Conservation (phyloP, 2,113 vertebrate species). For the Desmodus rotundus region DNA sequence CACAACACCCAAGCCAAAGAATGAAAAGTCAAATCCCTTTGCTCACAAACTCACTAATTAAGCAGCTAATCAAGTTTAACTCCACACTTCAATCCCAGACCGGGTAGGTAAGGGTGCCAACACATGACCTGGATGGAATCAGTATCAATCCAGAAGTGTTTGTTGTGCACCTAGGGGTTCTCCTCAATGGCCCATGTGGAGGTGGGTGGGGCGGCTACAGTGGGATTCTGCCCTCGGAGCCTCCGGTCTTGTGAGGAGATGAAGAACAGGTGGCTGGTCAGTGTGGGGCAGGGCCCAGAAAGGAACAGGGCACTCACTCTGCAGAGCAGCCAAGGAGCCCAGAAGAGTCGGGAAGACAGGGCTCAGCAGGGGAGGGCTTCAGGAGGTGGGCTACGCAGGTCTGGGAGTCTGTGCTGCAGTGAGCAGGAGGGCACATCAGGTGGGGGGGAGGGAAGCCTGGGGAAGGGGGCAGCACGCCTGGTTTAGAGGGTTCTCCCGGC, state of each 20-base stretch:
- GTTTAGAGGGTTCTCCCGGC: background rate
- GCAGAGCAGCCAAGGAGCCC: background rate
- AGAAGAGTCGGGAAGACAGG: background rate
- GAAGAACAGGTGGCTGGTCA: background rate
- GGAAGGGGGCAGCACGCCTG: background rate
- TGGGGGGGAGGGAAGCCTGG: background rate
- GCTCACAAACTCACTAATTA: slow-evolving; percentile 58
- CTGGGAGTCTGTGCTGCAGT: background rate
- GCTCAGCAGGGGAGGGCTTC: background rate
- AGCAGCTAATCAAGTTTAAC: slow-evolving; percentile 28
- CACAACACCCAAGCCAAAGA: slow-evolving; percentile 32
- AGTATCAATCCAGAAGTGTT: background rate
- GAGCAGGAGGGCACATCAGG: background rate
- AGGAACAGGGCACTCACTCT: background rate
- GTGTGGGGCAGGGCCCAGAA: background rate
- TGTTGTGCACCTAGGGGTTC: background rate
- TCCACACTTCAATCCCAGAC: background rate
- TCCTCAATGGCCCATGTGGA: background rate
- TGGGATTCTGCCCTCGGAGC: background rate
- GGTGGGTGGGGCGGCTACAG: background rate
- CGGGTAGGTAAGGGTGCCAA: background rate
- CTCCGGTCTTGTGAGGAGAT: background rate
- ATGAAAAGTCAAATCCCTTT: slow-evolving; percentile 57
- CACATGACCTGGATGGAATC: background rate
- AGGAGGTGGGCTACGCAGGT: background rate